Base-by-base conservation (phyloP, 1,140 invertebrate species). In the Cydia strobilella region DNA sequence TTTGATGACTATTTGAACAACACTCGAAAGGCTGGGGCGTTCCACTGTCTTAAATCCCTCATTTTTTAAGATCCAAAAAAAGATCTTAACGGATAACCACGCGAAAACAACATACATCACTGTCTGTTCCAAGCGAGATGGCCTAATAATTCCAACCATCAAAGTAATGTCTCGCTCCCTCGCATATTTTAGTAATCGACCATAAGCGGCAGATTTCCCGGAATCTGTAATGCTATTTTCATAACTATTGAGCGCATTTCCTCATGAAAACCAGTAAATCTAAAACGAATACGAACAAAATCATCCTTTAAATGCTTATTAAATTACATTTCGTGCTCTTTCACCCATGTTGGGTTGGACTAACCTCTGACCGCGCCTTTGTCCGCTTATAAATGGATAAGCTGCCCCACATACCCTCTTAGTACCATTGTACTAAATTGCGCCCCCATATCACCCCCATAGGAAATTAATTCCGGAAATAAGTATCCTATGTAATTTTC, bases 61-160 rank as follows among this genome's bases (percentile, higher is more conserved):
- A 59, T 59, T 23, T n/a, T 9, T 20, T 3, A 59, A 59, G 20
- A 39, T n/a, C 31, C 31, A n/a, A 7, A 69, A 69, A 69, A 69
- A 69, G n/a, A 39, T 12, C 31, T 69, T 2, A 31, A 42, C 65
- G 65, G 31, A 69, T 35, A 65, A 65, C 63, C 23, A 63, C 13
- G 65, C 15, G 65, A 69, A 35, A 69, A 69, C 65, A 69, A 69
- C 35, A 69, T 69, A 69, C 31, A 69, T 69, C 65, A 69, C n/a
- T 69, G 65, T 39, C 65, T 15, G 27, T 10, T 27, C 10, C 65
- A 69, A 69, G 3, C 35, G 65, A 35, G n/a, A 69, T 39, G 31
- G 31, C 27, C 65, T 69, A 69, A 69, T 69, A 69, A 69, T 69
- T 69, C 20, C 15, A 18, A 4, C 65, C 65, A 69, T 69, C 65